These are phyloP conservation scores for Helostoma temminkii DNA, from an alignment of 2,797 vertebrate genomes.

Conservation along the genomic window DNA sequence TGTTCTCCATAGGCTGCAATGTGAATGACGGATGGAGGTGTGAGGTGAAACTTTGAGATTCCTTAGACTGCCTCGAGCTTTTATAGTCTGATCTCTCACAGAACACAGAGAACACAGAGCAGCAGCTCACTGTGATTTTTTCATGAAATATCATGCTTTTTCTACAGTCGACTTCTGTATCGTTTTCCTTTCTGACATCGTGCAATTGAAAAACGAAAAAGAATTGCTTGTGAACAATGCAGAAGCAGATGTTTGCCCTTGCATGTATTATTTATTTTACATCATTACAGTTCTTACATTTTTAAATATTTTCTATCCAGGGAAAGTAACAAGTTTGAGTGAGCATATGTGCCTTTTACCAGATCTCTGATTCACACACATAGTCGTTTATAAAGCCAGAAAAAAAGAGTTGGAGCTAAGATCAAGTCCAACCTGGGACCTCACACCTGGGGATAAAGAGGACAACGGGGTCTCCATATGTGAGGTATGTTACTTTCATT, in stretches of 20 bases:
- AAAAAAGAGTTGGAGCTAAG: conserved; percentile 19
- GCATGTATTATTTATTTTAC: conserved; percentile 42
- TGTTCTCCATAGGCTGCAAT: conserved; percentile 39
- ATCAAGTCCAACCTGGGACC: conserved; percentile 10
- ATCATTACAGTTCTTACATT: conserved; percentile 25
- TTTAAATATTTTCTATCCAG: conserved; percentile 28
- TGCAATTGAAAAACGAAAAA: conserved; percentile 21
- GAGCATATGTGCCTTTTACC: conserved; percentile 4
- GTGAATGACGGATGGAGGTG: conserved; percentile 42
- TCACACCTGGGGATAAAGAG: not conserved
- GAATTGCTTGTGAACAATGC: conserved; percentile 24
- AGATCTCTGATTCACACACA: conserved; percentile 2
- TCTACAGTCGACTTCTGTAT: conserved; percentile 26
- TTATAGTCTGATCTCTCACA: conserved; percentile 52
- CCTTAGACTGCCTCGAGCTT: conserved; percentile 42
- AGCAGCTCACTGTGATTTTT: conserved; percentile 46
- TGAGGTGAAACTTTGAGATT: conserved; percentile 41
- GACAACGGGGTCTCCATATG: not conserved
- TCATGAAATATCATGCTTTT: conserved; percentile 36
- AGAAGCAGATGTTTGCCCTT: conserved; percentile 37
- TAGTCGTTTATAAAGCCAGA: conserved; percentile 13
- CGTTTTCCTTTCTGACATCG: conserved; percentile 13
- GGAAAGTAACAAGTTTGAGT: conserved; percentile 21
- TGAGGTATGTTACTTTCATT: not conserved
- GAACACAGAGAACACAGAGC: conserved; percentile 37